phyloP scores from a whole-genome alignment of 1,140 invertebrate species.

The Melanaphis sacchari region DNA sequence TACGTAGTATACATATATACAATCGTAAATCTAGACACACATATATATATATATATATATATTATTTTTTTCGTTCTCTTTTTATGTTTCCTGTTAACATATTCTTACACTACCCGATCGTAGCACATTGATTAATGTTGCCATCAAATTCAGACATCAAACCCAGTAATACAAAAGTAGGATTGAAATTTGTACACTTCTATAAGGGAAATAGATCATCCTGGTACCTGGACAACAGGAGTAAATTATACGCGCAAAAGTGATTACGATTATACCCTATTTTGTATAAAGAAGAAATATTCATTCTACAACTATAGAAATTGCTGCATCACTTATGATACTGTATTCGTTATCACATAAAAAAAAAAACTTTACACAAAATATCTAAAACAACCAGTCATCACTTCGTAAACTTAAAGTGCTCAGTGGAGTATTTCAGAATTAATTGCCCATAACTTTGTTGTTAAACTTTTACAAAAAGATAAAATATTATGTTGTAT shows the following conservation, averaged over 20 bases:
- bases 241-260: slow-evolving; percentile 8
- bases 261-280: neutral
- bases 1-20: neutral
- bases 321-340: neutral
- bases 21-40: neutral
- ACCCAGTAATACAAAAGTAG: neutral
- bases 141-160: neutral
- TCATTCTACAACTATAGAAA: neutral
- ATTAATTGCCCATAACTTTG: slow-evolving; percentile 20
- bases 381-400: slow-evolving; percentile 27
- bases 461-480: neutral
- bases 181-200: neutral
- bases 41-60: neutral
- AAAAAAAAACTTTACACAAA: slow-evolving; percentile 5
- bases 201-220: neutral
- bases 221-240: neutral
- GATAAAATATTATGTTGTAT: slow-evolving; percentile 32
- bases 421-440: neutral
- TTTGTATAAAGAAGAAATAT: neutral
- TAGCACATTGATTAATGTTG: neutral
- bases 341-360: slow-evolving; percentile 12
- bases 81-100: neutral
- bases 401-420: slow-evolving; percentile 30
- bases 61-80: neutral
- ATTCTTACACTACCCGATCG: neutral